phyloP scores from a whole-genome alignment of 2,888 invertebrate genomes.

The Frankliniella fusca region DNA sequence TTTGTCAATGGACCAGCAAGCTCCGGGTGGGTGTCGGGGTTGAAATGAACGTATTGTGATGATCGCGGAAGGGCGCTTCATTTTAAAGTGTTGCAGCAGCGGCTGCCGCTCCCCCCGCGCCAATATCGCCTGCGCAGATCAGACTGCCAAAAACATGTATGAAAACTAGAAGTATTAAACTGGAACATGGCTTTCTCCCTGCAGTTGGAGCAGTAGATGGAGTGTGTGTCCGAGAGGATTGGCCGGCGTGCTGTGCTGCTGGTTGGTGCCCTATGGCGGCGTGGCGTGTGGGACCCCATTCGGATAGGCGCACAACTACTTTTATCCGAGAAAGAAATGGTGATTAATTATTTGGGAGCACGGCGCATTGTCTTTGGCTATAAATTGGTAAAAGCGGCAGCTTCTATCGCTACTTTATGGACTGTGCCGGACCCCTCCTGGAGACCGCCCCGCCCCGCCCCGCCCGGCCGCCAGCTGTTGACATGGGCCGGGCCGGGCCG shows the following conservation, averaged over 20 bases:
- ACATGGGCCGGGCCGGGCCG: not conserved
- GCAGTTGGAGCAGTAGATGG: not conserved
- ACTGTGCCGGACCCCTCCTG: not conserved
- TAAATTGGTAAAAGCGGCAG: not conserved
- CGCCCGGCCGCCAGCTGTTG: conserved; percentile 7
- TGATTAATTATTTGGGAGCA: conserved; percentile 18
- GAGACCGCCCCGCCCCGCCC: not conserved
- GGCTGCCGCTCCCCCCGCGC: too few relatives aligned
- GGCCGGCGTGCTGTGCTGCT: not conserved
- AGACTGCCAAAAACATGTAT: not conserved
- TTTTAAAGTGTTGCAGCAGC: not conserved
- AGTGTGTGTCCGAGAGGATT: not conserved
- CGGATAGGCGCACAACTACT: too few relatives aligned
- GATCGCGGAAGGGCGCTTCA: not conserved
- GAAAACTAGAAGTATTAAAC: not conserved
- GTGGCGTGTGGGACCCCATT: too few relatives aligned
- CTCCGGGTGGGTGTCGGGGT: not conserved
- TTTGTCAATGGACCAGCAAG: not conserved
- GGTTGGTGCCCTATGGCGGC: too few relatives aligned
- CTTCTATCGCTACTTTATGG: conserved; percentile 21
- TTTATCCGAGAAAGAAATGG: conserved; percentile 15
- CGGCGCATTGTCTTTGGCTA: conserved; percentile 8
- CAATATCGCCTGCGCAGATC: too few relatives aligned
- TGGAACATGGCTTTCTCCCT: not conserved
- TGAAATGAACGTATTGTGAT: conserved; percentile 17